These are phyloP conservation scores for Lasioglossum marginatum DNA, from an alignment of 2,888 invertebrate species.

Conservation along the genomic window DNA sequence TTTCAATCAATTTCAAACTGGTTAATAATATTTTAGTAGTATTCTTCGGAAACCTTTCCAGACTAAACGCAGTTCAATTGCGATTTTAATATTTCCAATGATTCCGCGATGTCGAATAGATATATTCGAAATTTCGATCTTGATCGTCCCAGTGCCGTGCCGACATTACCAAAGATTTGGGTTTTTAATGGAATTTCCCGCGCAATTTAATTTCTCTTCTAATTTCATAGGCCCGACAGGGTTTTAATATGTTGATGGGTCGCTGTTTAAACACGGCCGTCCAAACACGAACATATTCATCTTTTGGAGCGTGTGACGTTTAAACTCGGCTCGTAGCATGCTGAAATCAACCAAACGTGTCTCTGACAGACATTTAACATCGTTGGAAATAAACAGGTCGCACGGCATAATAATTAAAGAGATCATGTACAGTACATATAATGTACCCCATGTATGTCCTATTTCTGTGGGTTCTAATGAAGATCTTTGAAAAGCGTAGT, in stretches of 20 bases:
- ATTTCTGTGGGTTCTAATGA: neutral
- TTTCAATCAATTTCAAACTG: neutral
- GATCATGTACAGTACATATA: neutral
- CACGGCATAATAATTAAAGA: conserved; percentile 12
- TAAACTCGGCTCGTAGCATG: conserved; percentile 14
- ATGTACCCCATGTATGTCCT: neutral
- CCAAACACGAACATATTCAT: conserved; percentile 19
- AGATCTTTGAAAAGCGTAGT: neutral
- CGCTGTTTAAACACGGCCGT: conserved; percentile 35
- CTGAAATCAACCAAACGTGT: conserved; percentile 45
- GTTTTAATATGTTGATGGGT: conserved; percentile 21
- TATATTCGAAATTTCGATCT: neutral
- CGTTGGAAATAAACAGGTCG: conserved; percentile 31
- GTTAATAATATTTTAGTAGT: neutral
- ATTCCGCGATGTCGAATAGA: neutral
- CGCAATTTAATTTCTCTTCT: conserved; percentile 12
- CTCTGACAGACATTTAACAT: conserved; percentile 45
- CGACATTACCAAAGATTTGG: neutral
- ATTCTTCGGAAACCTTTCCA: neutral
- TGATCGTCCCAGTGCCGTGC: neutral
- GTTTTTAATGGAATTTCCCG: neutral
- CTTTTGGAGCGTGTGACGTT: conserved; percentile 33
- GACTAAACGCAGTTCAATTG: neutral
- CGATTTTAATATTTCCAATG: neutral
- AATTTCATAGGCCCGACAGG: conserved; percentile 18